Evolutionary conservation across 2,888 invertebrate genomes (phyloP), one percentile per base, ranked within the genome.

Genomic region (Eupsilia transversa): DNA sequence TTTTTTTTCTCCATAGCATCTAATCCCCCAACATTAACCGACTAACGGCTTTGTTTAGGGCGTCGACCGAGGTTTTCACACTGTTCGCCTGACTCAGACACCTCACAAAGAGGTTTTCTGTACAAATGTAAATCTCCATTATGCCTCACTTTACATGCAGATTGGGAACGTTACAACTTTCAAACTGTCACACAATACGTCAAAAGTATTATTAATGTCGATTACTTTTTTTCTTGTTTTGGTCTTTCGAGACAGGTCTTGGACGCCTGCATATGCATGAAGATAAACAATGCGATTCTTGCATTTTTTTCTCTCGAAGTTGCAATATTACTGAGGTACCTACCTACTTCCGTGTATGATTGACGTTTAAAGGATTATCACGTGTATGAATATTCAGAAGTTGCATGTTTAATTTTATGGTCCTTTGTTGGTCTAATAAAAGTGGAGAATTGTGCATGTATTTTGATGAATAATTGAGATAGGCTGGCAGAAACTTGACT

Each of bases 121-220:
- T 95, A 92, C 92, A 93, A 89, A 96, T 96, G 96, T 94, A 94
- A 96, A 96, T 95, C 90, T 88, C 91, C 91, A 92, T 94, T 94
- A 94, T 94, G 92, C 82, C 87, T 84, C 87, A 93, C 92, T 95
- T 94, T 90, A 94, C 94, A 94, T 95, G 94, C 93, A 93, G 94
- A 95, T 94, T 94, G 94, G 91, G 86, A 85, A 92, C 92, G 90
- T 89, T 88, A 77, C 74, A 82, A 87, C 87, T 87, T 87, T 87
- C 86, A 82, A 88, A 87, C 87, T 82, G 80, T 78, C 86, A 74
- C 66, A 81, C 77, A 82, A 75, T 83, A 71, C 80, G 57, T 85
- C 78, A 88, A 85, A 81, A 81, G 79, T 87, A 85, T 85, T 88
- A 88, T 83, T 82, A 83, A 88, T 85, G 57, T 71, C 75, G 80